These are phyloP conservation scores for Pangasianodon hypophthalmus DNA, from an alignment of 2,113 vertebrate genomes.

Conservation along the genomic window DNA sequence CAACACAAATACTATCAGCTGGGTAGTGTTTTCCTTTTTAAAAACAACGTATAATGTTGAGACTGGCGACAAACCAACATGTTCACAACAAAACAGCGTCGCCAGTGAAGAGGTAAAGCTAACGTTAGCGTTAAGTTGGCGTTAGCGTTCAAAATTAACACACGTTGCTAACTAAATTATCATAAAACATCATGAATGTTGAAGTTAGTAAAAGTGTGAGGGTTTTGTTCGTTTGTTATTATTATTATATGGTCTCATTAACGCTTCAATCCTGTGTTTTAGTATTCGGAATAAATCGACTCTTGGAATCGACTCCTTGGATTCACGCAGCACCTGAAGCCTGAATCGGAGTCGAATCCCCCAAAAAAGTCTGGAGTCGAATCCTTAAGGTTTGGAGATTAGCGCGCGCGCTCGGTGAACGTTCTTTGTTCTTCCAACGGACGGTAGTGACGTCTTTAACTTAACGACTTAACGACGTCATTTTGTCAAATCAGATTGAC, in stretches of 20 bases:
- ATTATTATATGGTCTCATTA: background rate
- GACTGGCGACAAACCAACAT: background rate
- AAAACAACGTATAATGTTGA: background rate
- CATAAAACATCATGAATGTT: background rate
- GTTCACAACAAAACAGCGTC: background rate
- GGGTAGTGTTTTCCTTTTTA: background rate
- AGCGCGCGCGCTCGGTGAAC: conserved; percentile 22
- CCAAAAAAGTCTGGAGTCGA: background rate
- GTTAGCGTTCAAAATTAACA: background rate
- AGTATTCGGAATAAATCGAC: background rate
- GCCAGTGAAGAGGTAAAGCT: no score
- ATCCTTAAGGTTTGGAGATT: conserved; percentile 10
- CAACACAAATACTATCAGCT: background rate
- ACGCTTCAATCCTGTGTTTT: background rate
- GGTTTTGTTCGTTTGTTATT: background rate
- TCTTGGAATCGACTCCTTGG: background rate
- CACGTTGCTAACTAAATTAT: background rate
- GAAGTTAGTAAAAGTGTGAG: background rate
- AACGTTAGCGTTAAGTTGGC: background rate
- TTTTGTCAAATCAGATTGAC: background rate
- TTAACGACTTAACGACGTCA: background rate
- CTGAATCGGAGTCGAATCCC: background rate
- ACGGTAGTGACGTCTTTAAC: background rate
- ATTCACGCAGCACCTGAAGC: background rate
- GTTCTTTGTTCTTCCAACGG: conserved; percentile 41